Conservation (phyloP, 2,113 vertebrate genomes). For the Polypterus senegalus region DNA sequence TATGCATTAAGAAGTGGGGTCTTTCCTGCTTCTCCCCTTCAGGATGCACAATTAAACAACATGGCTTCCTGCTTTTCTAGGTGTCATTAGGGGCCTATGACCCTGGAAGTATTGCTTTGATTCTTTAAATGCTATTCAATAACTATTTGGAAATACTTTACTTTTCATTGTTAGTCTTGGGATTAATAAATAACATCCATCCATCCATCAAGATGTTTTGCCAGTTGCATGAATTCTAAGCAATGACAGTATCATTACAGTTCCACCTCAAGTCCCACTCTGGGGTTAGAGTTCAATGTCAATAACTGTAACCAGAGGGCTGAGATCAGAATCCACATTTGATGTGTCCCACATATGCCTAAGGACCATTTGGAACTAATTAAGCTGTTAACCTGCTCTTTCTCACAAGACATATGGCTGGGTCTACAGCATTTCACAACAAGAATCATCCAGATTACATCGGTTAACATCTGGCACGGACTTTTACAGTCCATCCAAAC, state of each 20-base stretch:
- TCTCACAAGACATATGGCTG: slow-evolving; percentile 25
- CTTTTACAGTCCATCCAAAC: no score
- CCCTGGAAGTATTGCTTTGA: background rate
- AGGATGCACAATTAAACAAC: no score
- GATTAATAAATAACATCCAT: background rate
- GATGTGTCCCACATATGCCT: slow-evolving; percentile 23
- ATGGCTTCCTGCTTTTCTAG: background rate
- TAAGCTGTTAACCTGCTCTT: slow-evolving; percentile 17
- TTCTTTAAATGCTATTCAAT: background rate
- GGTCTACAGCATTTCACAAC: slow-evolving; percentile 35
- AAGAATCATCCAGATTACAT: slow-evolving; percentile 21
- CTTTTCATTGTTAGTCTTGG: background rate
- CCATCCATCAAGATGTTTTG: background rate
- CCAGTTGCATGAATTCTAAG: background rate
- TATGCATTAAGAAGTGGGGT: no score
- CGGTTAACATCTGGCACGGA: slow-evolving; percentile 18
- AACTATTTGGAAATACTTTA: background rate
- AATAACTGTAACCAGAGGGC: slow-evolving; percentile 29
- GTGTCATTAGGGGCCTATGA: background rate
- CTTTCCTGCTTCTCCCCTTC: no score
- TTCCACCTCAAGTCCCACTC: slow-evolving; percentile 3
- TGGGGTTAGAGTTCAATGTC: slow-evolving; percentile 29
- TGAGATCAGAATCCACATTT: slow-evolving; percentile 22
- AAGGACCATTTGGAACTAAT: slow-evolving; percentile 37
- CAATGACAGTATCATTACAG: background rate